phyloP scores from a whole-genome alignment of 2,113 vertebrate genomes.

The Andinoacara biseriatus region DNA sequence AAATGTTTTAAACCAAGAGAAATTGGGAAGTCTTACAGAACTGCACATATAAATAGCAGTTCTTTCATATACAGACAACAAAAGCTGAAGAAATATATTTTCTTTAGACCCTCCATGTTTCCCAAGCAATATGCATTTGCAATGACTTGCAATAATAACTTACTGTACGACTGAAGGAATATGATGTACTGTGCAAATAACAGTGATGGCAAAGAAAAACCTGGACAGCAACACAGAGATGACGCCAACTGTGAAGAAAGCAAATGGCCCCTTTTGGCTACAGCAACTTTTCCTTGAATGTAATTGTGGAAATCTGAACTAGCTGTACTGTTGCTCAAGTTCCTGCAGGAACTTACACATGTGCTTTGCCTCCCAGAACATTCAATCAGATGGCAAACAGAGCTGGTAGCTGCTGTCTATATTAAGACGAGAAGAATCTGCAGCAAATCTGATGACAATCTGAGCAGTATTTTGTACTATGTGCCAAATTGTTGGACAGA shows the following conservation, averaged over 20 bases:
- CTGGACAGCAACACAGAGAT: neutral
- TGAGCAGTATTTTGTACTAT: conserved; percentile 1
- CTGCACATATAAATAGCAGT: fast-evolving
- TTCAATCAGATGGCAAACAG: neutral
- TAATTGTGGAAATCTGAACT: neutral
- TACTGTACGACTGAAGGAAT: neutral
- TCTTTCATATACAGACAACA: neutral
- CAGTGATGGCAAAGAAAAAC: neutral
- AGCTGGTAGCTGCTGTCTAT: neutral
- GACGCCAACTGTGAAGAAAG: conserved; percentile 12
- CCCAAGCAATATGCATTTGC: neutral
- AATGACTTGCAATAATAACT: neutral
- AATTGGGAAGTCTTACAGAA: neutral
- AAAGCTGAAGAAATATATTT: neutral
- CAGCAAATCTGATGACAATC: neutral
- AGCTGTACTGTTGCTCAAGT: neutral
- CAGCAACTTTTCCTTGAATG: neutral
- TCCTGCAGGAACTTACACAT: neutral
- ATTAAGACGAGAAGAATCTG: neutral
- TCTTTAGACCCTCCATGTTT: neutral
- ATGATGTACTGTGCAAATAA: neutral
- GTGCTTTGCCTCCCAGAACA: neutral
- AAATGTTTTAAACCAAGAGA: neutral
- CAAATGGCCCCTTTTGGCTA: neutral
- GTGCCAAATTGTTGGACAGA: neutral